Percentiles rank a stretch among this genome's conserved stretches.
phyloP scores from a whole-genome alignment of 1,140 invertebrate species.

The Cyclina sinensis region DNA sequence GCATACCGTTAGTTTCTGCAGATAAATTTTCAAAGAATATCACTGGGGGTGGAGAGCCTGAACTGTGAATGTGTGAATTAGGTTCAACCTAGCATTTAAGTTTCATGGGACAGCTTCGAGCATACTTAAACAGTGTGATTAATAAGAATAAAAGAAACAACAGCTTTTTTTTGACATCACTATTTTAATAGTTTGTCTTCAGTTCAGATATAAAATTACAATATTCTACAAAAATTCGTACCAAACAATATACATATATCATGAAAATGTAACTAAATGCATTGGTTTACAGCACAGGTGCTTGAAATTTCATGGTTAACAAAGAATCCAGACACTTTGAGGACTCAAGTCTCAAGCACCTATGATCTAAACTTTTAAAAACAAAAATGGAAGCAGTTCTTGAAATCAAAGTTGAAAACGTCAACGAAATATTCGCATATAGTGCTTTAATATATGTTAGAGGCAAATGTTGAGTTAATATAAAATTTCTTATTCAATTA shows the following conservation, averaged over 20 bases:
- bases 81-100: no score
- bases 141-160: constrained; percentile 2
- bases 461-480: no score
- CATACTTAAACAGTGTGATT: no score
- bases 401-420: no score
- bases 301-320: neutral
- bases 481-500: no score
- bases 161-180: constrained; percentile 1
- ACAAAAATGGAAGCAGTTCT: neutral
- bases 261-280: constrained; percentile 29
- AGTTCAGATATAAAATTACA: constrained; percentile 45
- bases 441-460: no score
- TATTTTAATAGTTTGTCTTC: constrained; percentile 50
- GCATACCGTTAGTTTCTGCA: no score
- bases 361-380: neutral
- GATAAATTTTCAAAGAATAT: no score
- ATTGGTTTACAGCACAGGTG: neutral
- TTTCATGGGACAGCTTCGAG: no score
- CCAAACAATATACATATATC: constrained; percentile 56
- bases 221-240: constrained; percentile 40
- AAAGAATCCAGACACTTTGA: neutral
- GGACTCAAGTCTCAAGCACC: neutral
- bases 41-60: no score
- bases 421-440: no score
- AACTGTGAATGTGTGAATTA: no score